Evolutionary conservation across 2,797 vertebrate species (phyloP), one percentile per base, ranked within the genome.

Genomic region (Chaunax sp.): DNA sequence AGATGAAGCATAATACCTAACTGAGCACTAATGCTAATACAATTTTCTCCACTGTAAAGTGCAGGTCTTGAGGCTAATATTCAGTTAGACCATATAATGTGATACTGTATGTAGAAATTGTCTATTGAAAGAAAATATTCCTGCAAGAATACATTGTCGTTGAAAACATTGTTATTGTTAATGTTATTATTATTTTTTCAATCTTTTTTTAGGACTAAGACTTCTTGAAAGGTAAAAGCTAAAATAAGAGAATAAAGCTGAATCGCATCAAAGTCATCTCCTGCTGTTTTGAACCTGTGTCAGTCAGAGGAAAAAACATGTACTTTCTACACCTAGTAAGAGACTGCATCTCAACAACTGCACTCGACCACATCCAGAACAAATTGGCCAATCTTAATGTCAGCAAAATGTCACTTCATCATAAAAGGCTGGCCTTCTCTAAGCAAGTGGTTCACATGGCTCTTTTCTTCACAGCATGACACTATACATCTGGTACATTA

Each of bases 361-460:
- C 89, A 89, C 91, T 92, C 87, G 81, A 86, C 85, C 87, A 89
- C 90, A 90, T 92, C 87, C 89, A 84, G 90, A 91, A 93, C 87
- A 94, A 94, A 94, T 93, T 93, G 93, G 90, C 92, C 93, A 94
- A 93, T 94, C 92, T 94, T 93, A 93, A 93, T 94, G 94, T 93
- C 93, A 94, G 91, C 84, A 88, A 93, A 95, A 95, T 94, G 93
- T 94, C 93, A 94, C 90, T 93, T 93, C 90, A 92, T 93, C 90
- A 92, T 93, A 93, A 94, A 93, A 92, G 93, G 88, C 81, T 87
- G 69, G 86, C 82, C 87, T 90, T 90, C 88, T 90, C 82, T 74
- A 81, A 85, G 87, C 75, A 89, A 82, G 78, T 80, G 84, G 80
- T 82, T 87, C 86, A 76, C 64, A 57, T 70, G 77, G 89, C 87